phyloP scores from a whole-genome alignment of 2,797 vertebrate genomes.

The Coreius guichenoti region DNA sequence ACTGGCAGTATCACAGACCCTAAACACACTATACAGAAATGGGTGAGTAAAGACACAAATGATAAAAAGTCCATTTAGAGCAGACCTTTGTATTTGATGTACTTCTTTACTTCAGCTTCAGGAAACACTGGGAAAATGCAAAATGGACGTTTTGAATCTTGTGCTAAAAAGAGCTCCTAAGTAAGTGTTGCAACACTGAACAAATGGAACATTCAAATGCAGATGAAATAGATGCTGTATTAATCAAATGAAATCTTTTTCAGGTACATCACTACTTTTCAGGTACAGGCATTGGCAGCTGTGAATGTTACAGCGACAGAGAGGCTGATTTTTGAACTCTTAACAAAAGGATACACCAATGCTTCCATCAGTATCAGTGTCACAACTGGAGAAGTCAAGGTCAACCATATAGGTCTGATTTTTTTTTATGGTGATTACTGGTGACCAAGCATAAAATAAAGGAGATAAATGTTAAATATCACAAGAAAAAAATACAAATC shows the following conservation, averaged over 20 bases:
- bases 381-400: constrained; percentile 35
- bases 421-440: neutral
- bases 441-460: neutral
- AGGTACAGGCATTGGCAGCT: constrained; percentile 63
- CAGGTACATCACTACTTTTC: constrained; percentile 73
- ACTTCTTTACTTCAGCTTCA: constrained; percentile 49
- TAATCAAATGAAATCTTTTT: neutral
- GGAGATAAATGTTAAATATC: neutral
- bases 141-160: constrained; percentile 54
- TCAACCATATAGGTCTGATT: constrained; percentile 66
- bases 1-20: constrained; percentile 7
- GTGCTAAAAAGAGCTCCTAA: constrained; percentile 12
- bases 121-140: constrained; percentile 33
- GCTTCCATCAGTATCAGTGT: constrained; percentile 61
- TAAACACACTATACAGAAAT: constrained; percentile 47
- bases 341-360: constrained; percentile 64
- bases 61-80: neutral
- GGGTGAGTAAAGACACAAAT: constrained; percentile 42
- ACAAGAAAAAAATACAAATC: neutral
- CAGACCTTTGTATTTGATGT: neutral
- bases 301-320: constrained; percentile 41
- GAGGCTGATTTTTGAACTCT: constrained; percentile 50
- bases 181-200: constrained; percentile 39
- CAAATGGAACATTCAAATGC: neutral
- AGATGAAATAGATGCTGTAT: constrained; percentile 6